phyloP scores from a whole-genome alignment of 53 echinoderm and acorn worm species.

The Glandiceps talaboti region DNA sequence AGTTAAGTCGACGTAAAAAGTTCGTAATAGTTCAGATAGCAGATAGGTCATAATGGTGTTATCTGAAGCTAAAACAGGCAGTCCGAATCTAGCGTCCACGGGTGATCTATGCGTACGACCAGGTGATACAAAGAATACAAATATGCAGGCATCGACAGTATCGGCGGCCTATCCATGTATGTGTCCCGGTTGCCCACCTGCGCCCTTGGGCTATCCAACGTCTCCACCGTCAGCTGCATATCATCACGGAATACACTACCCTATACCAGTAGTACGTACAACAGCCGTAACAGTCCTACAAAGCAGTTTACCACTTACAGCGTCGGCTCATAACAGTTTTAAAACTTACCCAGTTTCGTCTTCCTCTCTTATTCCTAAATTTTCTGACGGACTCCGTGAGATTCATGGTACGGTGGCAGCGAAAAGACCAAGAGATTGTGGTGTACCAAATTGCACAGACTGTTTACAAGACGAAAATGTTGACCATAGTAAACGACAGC shows the following conservation, averaged over 20 bases:
- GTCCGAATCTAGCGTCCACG: neutral
- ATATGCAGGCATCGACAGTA: neutral
- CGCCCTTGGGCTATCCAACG: neutral
- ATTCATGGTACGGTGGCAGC: no score
- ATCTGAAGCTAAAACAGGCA: neutral
- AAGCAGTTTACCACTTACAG: neutral
- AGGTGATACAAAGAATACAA: neutral
- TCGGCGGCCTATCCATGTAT: neutral
- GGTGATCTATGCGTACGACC: neutral
- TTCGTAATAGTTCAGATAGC: no score
- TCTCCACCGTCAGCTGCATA: neutral
- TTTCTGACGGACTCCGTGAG: no score
- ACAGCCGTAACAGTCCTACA: neutral
- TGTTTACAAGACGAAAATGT: neutral
- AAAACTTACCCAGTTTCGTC: no score
- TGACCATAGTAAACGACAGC: neutral
- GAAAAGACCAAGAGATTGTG: neutral
- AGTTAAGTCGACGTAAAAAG: no score
- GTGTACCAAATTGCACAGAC: neutral
- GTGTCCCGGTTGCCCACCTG: neutral
- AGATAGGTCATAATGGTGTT: neutral
- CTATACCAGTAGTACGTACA: neutral
- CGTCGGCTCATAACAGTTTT: neutral
- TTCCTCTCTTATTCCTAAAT: no score
- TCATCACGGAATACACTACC: neutral